phyloP scores from a whole-genome alignment of 2,888 invertebrate species.

The Mystacides longicornis region DNA sequence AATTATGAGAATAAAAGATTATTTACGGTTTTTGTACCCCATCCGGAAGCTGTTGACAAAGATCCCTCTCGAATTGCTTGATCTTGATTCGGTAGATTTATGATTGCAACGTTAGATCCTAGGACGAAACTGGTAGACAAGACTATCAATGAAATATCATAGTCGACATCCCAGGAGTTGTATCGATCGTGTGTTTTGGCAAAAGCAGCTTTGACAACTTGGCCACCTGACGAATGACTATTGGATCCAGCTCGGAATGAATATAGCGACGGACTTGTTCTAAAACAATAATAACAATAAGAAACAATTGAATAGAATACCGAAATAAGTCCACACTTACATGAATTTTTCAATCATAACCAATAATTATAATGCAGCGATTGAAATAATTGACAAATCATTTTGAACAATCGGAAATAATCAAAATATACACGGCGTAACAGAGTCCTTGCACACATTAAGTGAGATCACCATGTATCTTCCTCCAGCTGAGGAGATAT shows the following conservation, averaged over 20 bases:
- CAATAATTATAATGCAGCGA: too few species aligned
- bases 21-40: constrained; percentile 13
- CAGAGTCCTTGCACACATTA: too few species aligned
- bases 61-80: background rate
- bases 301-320: too few species aligned
- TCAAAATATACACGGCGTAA: too few species aligned
- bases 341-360: too few species aligned
- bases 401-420: too few species aligned
- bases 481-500: too few species aligned
- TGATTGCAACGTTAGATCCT: background rate
- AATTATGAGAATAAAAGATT: too few species aligned
- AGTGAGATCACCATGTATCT: too few species aligned
- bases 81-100: background rate
- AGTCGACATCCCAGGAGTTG: constrained; percentile 32
- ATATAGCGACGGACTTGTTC: constrained; percentile 12
- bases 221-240: constrained; percentile 35
- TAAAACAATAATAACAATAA: too few species aligned
- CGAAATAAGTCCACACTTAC: too few species aligned
- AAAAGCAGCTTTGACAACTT: constrained; percentile 32
- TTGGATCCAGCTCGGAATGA: constrained; percentile 28
- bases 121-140: constrained; percentile 26
- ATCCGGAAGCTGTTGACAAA: constrained; percentile 15
- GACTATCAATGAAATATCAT: constrained; percentile 39
- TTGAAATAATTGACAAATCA: too few species aligned
- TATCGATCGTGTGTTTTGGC: constrained; percentile 35